A percentile compares a stretch with the other conserved stretches of the same genome.
Evolutionary conservation across 2,888 invertebrate genomes (phyloP).

Genomic region (Troilus luridus): DNA sequence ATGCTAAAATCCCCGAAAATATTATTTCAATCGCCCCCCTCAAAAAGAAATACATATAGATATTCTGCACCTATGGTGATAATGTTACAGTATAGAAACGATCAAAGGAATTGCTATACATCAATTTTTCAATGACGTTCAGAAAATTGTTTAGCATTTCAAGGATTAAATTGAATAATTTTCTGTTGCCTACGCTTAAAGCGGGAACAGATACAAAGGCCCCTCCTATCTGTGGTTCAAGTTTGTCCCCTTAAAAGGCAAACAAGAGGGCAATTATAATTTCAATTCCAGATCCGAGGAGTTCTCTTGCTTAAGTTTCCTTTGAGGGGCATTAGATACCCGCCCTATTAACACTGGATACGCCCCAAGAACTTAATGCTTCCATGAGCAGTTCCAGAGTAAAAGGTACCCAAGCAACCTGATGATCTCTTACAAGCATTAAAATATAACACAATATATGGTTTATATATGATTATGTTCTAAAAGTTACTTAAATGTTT

Average conservation of each 20-base stretch:
- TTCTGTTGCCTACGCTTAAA: conserved; percentile 23
- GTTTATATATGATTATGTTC: not conserved
- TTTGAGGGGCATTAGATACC: conserved; percentile 46
- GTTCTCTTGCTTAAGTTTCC: conserved; percentile 31
- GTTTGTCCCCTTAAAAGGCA: conserved; percentile 54
- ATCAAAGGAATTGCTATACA: not conserved
- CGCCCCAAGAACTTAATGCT: conserved; percentile 27
- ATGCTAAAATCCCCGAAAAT: too few relatives aligned
- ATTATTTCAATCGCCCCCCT: too few relatives aligned
- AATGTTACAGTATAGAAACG: too few relatives aligned
- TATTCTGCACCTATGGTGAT: too few relatives aligned
- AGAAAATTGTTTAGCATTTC: not conserved
- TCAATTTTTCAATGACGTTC: not conserved
- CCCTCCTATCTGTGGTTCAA: conserved; percentile 45
- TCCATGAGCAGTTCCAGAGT: not conserved
- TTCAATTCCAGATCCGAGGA: conserved; percentile 49
- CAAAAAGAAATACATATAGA: too few relatives aligned
- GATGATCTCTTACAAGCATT: not conserved
- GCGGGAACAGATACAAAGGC: conserved; percentile 37
- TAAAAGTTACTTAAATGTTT: too few relatives aligned
- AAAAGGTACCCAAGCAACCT: not conserved
- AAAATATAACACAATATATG: not conserved
- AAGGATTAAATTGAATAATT: conserved; percentile 37
- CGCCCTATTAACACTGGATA: conserved; percentile 44
- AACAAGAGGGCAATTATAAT: conserved; percentile 57